Percentiles rank a stretch among this genome's conserved stretches.
phyloP scores from a whole-genome alignment of 2,113 vertebrate genomes.

The Panthera uncia region DNA sequence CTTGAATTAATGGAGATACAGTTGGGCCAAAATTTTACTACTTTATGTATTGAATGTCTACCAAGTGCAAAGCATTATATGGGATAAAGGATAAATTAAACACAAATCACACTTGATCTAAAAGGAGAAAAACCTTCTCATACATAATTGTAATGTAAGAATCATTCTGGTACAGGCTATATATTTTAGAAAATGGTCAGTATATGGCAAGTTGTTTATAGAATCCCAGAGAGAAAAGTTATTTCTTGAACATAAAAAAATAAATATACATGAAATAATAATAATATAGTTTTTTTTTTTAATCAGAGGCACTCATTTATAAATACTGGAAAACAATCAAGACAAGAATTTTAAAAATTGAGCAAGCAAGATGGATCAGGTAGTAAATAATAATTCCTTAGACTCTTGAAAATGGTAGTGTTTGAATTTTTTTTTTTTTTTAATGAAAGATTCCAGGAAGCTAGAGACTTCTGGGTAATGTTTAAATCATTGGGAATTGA shows the following conservation, averaged over 20 bases:
- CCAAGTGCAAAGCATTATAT: background rate
- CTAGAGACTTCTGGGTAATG: slow-evolving; percentile 70
- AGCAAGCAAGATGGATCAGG: background rate
- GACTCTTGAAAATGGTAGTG: slow-evolving; percentile 57
- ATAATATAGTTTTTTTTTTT: background rate
- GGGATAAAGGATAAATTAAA: slow-evolving; percentile 17
- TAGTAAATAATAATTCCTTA: slow-evolving; percentile 38
- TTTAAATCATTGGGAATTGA: slow-evolving; percentile 75
- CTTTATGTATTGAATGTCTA: background rate
- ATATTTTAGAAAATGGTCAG: background rate
- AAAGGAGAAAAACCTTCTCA: background rate
- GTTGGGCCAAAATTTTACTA: background rate
- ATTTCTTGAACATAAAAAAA: slow-evolving; percentile 19
- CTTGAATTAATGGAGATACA: background rate
- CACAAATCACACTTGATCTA: background rate
- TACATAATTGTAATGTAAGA: background rate
- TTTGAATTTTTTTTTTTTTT: background rate
- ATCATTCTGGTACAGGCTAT: background rate
- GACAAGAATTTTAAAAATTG: slow-evolving; percentile 15
- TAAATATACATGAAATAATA: background rate
- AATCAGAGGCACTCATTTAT: background rate
- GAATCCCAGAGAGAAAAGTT: background rate
- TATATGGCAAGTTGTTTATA: background rate
- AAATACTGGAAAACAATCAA: background rate
- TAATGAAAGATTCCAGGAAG: slow-evolving; percentile 67